A percentile compares a stretch with the other conserved stretches of the same genome.
These are phyloP conservation scores for Rapana venosa DNA, from an alignment of 2,888 invertebrate genomes.

Conservation along the genomic window DNA sequence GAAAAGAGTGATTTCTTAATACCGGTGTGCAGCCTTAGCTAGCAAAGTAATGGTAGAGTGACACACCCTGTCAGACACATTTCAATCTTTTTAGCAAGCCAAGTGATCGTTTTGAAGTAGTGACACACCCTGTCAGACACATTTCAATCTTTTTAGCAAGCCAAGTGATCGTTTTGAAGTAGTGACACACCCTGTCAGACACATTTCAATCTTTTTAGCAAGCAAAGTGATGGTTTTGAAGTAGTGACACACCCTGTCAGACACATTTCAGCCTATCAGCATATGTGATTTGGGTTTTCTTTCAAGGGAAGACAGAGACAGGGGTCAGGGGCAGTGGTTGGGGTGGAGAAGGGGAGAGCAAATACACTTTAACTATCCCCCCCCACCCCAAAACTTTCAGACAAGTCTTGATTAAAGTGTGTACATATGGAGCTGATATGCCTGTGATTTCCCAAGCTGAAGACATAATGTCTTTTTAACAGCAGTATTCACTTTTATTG, in stretches of 20 bases:
- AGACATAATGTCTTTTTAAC: too few relatives aligned
- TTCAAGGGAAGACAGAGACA: too few relatives aligned
- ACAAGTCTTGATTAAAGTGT: too few relatives aligned
- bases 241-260: conserved; percentile 75
- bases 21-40: too few relatives aligned
- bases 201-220: not conserved
- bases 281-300: not conserved
- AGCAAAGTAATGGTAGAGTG: not conserved
- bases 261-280: not conserved
- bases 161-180: not conserved
- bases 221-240: conserved; percentile 77
- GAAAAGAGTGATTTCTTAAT: too few relatives aligned
- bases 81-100: not conserved
- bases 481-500: too few relatives aligned
- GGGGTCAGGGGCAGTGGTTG: too few relatives aligned
- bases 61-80: not conserved
- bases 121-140: not conserved
- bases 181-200: not conserved
- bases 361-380: not conserved
- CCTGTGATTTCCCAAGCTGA: too few relatives aligned
- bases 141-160: not conserved
- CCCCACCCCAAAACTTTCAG: not conserved
- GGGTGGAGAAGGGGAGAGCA: too few relatives aligned
- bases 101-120: not conserved
- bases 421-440: too few relatives aligned